Conservation (phyloP, 2,113 vertebrate species). For the Passer montanus region DNA sequence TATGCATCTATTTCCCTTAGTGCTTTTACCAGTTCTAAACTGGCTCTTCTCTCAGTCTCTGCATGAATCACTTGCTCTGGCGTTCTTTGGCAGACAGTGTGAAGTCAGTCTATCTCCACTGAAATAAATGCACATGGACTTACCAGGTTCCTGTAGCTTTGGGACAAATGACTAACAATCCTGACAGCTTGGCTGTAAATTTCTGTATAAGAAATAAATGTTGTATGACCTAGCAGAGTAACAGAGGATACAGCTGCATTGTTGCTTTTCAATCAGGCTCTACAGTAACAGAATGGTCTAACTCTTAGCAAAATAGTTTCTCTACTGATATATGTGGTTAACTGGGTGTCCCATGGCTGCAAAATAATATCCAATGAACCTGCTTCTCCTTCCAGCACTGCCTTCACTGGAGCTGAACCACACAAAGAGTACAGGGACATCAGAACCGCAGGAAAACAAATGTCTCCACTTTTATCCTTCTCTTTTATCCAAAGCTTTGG, state of each 20-base stretch:
- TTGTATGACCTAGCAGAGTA: not conserved
- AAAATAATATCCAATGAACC: not conserved
- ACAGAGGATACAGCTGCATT: not conserved
- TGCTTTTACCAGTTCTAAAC: not conserved
- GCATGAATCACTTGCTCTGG: not conserved
- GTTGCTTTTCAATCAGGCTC: not conserved
- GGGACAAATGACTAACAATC: not conserved
- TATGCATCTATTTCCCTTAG: not conserved
- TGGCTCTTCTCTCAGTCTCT: not conserved
- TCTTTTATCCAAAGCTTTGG: not conserved
- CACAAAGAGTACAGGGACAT: not conserved
- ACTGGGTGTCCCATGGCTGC: not conserved
- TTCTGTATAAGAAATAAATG: not conserved
- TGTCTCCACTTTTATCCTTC: not conserved
- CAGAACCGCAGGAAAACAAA: not conserved
- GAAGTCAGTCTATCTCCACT: not conserved
- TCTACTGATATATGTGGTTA: not conserved
- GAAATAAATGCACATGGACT: not conserved
- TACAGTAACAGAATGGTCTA: not conserved
- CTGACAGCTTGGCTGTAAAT: not conserved
- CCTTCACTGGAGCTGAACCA: not conserved
- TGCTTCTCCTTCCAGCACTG: not conserved
- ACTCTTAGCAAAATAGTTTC: not conserved
- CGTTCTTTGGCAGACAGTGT: not conserved
- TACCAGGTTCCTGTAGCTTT: not conserved